Evolutionary conservation across 2,888 invertebrate genomes (phyloP).

Genomic region (Selenia dentaria): DNA sequence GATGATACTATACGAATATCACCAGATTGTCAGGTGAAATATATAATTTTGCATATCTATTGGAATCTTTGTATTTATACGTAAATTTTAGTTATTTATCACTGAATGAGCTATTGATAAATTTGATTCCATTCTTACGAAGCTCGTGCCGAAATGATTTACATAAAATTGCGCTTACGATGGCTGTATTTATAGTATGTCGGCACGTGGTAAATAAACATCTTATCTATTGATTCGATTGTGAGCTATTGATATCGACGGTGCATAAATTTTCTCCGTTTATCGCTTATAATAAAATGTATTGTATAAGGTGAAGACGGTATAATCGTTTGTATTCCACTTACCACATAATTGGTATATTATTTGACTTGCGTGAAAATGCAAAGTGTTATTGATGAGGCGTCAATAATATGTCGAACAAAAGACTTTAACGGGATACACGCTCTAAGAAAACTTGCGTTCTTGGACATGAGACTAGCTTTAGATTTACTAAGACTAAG

Average conservation of each 20-base stretch:
- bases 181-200: constrained; percentile 34
- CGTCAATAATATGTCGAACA: constrained; percentile 11
- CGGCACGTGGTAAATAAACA: constrained; percentile 24
- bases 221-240: constrained; percentile 23
- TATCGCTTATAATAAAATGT: constrained; percentile 18
- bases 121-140: constrained; percentile 25
- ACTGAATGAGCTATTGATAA: constrained; percentile 35
- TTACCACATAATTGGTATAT: no score
- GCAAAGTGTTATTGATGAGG: constrained; percentile 12
- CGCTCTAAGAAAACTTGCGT: background rate
- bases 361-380: constrained; percentile 9
- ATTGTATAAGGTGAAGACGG: constrained; percentile 3
- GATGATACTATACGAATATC: constrained; percentile 60
- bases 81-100: constrained; percentile 56
- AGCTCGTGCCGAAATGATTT: constrained; percentile 49
- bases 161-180: constrained; percentile 48
- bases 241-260: constrained; percentile 23
- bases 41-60: constrained; percentile 78
- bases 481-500: no score
- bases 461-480: constrained; percentile 5
- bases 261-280: constrained; percentile 35
- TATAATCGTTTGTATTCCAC: constrained; percentile 23
- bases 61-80: constrained; percentile 59
- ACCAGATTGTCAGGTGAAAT: constrained; percentile 62
- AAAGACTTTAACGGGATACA: constrained; percentile 49